Conservation (phyloP, 2,113 vertebrate genomes). For the Lophotis ruficrista region DNA sequence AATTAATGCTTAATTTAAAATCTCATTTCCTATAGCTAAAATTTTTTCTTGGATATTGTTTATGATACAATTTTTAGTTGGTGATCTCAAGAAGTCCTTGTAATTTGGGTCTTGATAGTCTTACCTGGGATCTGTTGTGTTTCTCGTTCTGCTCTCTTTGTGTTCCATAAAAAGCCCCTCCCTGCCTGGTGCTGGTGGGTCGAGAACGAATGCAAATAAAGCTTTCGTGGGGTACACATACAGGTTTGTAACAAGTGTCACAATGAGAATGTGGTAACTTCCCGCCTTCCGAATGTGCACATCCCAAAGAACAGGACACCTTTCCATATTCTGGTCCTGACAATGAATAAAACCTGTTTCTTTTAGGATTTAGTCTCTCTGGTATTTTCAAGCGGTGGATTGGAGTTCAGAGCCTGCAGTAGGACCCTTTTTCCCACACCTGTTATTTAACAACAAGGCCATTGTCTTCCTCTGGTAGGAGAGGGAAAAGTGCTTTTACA, state of each 20-base stretch:
- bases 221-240: background rate
- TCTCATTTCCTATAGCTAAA: background rate
- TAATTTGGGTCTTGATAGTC: background rate
- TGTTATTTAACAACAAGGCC: background rate
- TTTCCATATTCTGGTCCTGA: background rate
- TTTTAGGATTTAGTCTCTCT: background rate
- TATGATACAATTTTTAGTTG: background rate
- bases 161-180: background rate
- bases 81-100: background rate
- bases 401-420: background rate
- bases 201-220: background rate
- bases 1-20: background rate
- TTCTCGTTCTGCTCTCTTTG: background rate
- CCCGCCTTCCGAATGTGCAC: rapidly evolving
- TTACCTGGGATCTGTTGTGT: background rate
- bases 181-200: background rate
- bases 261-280: background rate
- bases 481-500: rapidly evolving
- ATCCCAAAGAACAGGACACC: background rate
- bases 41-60: background rate
- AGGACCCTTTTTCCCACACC: background rate
- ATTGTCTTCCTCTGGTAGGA: background rate
- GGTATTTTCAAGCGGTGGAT: background rate
- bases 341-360: background rate
- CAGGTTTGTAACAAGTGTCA: background rate